These are phyloP conservation scores for Beris morrisii DNA, from an alignment of 2,888 invertebrate genomes.

Conservation along the genomic window DNA sequence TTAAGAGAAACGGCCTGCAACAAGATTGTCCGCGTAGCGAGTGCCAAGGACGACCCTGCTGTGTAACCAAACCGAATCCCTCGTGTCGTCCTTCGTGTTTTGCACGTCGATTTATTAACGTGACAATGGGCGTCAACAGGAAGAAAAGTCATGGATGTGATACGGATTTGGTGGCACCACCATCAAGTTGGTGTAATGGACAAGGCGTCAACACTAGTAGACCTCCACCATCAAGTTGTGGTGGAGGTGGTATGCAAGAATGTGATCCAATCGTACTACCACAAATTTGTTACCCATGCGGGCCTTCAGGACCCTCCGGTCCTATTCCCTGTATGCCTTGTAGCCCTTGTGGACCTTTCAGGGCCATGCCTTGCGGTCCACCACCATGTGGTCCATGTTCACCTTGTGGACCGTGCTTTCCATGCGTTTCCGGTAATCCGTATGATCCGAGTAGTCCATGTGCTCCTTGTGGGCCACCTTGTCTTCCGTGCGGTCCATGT, in stretches of 20 bases:
- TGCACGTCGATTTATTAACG: conserved; percentile 48
- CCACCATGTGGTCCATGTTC: neutral
- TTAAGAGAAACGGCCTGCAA: conserved; percentile 63
- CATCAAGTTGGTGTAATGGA: no score
- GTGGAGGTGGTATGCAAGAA: no score
- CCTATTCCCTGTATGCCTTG: no score
- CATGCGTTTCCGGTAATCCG: no score
- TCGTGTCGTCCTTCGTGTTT: conserved; percentile 57
- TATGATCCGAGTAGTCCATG: neutral
- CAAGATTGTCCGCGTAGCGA: conserved; percentile 61
- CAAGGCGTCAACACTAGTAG: no score
- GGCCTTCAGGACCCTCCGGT: no score
- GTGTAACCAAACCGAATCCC: conserved; percentile 57
- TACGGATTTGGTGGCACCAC: no score
- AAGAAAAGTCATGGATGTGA: no score
- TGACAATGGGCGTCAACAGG: conserved; percentile 36
- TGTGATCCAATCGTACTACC: no score
- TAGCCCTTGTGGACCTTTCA: no score
- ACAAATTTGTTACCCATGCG: no score
- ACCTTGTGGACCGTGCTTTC: neutral
- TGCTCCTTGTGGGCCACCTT: conserved; percentile 14
- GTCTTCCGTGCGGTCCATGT: conserved; percentile 3
- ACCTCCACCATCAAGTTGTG: no score
- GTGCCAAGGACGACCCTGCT: conserved; percentile 59
- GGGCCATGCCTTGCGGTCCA: neutral